A percentile compares a stretch with the other conserved stretches of the same genome.
Evolutionary conservation across 2,797 vertebrate genomes (phyloP).

Genomic region (Clamator glandarius): DNA sequence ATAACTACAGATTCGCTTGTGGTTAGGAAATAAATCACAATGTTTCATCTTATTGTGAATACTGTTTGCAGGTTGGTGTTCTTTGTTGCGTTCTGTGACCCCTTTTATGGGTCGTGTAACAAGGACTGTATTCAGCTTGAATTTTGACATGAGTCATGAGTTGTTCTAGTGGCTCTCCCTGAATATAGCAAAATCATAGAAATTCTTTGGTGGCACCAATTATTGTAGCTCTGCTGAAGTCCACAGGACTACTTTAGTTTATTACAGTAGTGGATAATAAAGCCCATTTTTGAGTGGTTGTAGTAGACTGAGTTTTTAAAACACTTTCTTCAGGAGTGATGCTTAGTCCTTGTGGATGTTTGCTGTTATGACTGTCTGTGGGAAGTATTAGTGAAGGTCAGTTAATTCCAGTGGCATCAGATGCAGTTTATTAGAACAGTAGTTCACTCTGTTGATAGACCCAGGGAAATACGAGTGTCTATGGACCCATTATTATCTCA

Average conservation of each 20-base stretch:
- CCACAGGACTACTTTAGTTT: background rate
- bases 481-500: background rate
- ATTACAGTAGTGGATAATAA: background rate
- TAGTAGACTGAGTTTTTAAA: background rate
- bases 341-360: background rate
- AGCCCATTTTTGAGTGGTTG: background rate
- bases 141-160: background rate
- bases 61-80: fast-evolving
- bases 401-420: background rate
- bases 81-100: background rate
- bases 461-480: background rate
- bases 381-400: background rate
- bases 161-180: background rate
- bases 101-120: background rate
- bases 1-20: background rate
- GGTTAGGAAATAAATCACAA: background rate
- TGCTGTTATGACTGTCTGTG: background rate
- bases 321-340: background rate
- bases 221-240: background rate
- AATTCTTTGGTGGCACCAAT: background rate
- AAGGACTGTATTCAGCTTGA: background rate
- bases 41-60: background rate
- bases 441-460: background rate
- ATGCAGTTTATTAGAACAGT: background rate
- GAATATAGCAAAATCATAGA: background rate